Base-by-base conservation (phyloP, 2,888 invertebrate genomes). In the Torymus texanus region DNA sequence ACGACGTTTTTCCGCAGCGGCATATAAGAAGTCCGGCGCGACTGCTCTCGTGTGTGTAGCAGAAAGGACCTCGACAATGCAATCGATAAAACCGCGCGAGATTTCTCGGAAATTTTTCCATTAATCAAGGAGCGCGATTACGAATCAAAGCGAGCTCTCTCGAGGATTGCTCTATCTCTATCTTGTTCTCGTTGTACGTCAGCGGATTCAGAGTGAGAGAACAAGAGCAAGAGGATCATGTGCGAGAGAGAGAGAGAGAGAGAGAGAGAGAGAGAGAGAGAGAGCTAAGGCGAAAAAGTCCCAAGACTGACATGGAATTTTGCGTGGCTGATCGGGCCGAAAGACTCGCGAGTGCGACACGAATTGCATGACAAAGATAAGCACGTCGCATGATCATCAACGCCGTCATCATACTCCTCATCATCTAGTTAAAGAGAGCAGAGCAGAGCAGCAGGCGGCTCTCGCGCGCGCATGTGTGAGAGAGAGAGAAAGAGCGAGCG, bases 51-150 rank as follows among this genome's bases (percentile, higher is more conserved):
- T 13, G 4, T 11, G n/a, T 3, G 13, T 21, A 21, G 2, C 11
- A 1, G n/a, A 63, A n/a, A 16, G 41, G 16, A 29, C 29, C 29
- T 29, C 29, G 14, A 24, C 8, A 11, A 41, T 21, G 21, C 29
- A 50, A 12, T 29, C 14, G 29, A 50, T 50, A 41, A 29, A 41
- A 29, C 50, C 2, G 16, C 21, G 29, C 50, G n/a, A 51, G 14
- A 65, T 65, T 51, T 51, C 14, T 16, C n/a, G 13, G 13, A 18
- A 65, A 51, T 65, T 65, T 65, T 65, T 65, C 18, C 18, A 16
- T 51, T 65, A 65, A 65, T 65, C 65, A 65, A 50, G 51, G 10
- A 21, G 21, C 1, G 18, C 18, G 65, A 65, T 65, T 65, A 65
- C 10, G 65, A 65, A 65, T 65, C 18, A 24, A 16, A 65, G 51